These are phyloP conservation scores for Mesitornis unicolor DNA, from an alignment of 2,113 vertebrate species.

Conservation along the genomic window DNA sequence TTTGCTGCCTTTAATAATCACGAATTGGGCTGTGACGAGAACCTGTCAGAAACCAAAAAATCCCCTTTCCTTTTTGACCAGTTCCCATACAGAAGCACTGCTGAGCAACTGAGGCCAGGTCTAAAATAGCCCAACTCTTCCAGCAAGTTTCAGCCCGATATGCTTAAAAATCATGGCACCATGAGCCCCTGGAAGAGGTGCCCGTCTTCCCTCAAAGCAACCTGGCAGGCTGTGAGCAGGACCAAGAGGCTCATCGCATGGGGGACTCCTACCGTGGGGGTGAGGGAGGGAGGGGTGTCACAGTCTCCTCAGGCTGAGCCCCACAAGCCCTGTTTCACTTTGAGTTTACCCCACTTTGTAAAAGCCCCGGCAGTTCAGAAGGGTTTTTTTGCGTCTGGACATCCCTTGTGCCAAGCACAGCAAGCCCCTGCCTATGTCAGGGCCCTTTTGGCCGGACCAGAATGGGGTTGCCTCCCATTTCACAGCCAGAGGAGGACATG, in stretches of 20 bases:
- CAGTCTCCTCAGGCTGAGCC: not conserved
- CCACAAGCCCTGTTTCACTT: not conserved
- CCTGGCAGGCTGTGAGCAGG: rapidly evolving
- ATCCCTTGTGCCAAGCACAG: rapidly evolving
- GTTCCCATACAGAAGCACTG: not conserved
- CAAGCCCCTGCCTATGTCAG: not conserved
- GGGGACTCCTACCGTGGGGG: rapidly evolving
- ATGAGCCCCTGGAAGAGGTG: not conserved
- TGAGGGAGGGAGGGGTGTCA: not conserved
- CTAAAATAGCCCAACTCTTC: not conserved
- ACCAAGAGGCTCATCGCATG: rapidly evolving
- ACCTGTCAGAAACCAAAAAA: not conserved
- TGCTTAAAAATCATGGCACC: not conserved
- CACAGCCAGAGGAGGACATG: rapidly evolving
- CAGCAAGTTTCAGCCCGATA: not conserved
- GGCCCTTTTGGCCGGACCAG: not conserved
- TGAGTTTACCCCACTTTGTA: rapidly evolving
- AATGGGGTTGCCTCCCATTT: not conserved
- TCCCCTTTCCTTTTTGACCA: not conserved
- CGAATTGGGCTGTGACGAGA: not conserved
- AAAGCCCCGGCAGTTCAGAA: not conserved
- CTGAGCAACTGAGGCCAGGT: not conserved
- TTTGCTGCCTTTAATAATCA: not conserved
- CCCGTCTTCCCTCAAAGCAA: not conserved
- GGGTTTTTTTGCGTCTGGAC: not conserved